These are phyloP conservation scores for Clarias macrocephalus DNA, from an alignment of 2,113 vertebrate genomes.

Conservation along the genomic window DNA sequence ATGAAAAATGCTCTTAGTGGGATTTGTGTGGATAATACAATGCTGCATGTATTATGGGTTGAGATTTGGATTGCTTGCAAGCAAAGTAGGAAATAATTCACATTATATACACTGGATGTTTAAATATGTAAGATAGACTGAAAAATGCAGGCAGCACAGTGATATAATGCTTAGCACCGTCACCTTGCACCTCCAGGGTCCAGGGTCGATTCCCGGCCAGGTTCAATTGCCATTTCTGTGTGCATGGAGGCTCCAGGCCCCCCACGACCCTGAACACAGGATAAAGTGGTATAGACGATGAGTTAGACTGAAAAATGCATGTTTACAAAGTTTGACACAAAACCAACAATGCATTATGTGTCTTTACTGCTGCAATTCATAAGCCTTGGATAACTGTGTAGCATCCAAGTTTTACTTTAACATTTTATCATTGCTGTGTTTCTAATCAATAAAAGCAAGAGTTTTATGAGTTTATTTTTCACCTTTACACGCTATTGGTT, in stretches of 20 bases:
- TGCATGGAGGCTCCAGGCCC: too few relatives aligned
- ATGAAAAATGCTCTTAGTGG: neutral
- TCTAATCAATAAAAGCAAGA: neutral
- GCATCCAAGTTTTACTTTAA: neutral
- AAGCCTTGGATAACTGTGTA: neutral
- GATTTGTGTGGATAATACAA: neutral
- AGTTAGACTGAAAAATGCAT: neutral
- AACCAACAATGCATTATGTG: neutral
- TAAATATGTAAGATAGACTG: constrained; percentile 20
- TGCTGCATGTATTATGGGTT: neutral
- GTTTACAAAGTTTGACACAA: neutral
- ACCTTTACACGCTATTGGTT: neutral
- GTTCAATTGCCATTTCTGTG: too few relatives aligned
- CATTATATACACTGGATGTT: constrained; percentile 10
- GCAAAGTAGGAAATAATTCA: constrained; percentile 21
- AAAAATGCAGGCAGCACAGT: too few relatives aligned
- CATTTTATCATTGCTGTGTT: neutral
- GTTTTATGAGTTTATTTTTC: neutral
- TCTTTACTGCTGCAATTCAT: neutral
- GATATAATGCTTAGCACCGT: too few relatives aligned
- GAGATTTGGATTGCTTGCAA: constrained; percentile 14
- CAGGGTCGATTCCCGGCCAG: too few relatives aligned
- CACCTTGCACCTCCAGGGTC: too few relatives aligned
- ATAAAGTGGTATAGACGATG: too few relatives aligned
- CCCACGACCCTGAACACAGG: too few relatives aligned